Evolutionary conservation across 2,113 vertebrate species (phyloP), one percentile per base, ranked within the genome.

Genomic region (Cricetomys ansorgei): DNA sequence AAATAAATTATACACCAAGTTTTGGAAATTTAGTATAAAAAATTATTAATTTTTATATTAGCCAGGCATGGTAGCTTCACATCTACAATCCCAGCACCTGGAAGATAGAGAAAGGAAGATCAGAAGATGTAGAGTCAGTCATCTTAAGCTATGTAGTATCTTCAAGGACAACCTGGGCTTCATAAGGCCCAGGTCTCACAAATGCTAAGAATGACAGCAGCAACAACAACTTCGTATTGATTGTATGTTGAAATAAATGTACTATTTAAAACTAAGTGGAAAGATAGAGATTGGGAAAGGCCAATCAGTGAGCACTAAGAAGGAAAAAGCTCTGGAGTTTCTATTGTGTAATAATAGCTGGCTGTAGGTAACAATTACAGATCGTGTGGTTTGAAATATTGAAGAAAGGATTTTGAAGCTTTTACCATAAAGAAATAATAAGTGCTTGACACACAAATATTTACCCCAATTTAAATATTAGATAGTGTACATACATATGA

Each of bases 11-110:
- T 13, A 75, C 3, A 62, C 7, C 75, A 90, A 34, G 72, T 88
- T 86, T 92, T 69, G 5, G 89, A 92, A 86, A 81, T 62, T 65
- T 91, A 55, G 6, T 70, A 45, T 31, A n/a, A 70, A 91, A 81
- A 45, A 84, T 50, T 89, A 77, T 29, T 80, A 45, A 93, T n/a
- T 73, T 57, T 88, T 87, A 16, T 67, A 25, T 37, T 23, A 69
- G 19, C 15, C 43, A 53, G 84, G 64, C 34, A 50, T 1, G 45
- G 31, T 65, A 48, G 11, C 16, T 21, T 53, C 19, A 69, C 45
- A n/a, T 45, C 31, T 69, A 21, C 13, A 23, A n/a, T 69, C 43
- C 11, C 31, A 65, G 19, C 43, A 53, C 29, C 69, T n/a, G 64
- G 6, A 31, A n/a, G 6, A 12, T 15, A 11, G 64, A n/a, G 64